Conservation (phyloP, 2,888 invertebrate species). For the Molanna angustata region DNA sequence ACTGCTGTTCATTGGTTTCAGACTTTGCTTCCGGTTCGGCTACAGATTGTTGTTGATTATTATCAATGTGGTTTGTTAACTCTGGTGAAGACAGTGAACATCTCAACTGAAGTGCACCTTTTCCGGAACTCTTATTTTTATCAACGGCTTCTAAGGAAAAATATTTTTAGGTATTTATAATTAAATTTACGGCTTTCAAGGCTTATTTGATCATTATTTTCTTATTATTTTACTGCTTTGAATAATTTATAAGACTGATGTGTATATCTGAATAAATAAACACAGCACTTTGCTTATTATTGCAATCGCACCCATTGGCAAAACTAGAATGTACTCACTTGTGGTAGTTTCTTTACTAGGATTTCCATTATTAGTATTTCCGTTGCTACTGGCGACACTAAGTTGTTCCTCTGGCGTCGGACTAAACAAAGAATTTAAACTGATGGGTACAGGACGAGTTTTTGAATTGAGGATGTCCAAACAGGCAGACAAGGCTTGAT, state of each 20-base stretch:
- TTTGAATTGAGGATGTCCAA: constrained; percentile 24
- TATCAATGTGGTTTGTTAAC: constrained; percentile 34
- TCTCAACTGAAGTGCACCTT: constrained; percentile 17
- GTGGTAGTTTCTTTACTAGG: constrained; percentile 13
- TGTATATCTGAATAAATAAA: too few species aligned
- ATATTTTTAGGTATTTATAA: too few species aligned
- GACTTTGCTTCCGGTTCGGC: constrained; percentile 17
- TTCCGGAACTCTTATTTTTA: too few species aligned
- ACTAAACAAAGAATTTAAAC: constrained; percentile 48
- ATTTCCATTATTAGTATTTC: constrained; percentile 15
- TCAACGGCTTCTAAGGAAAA: constrained; percentile 12
- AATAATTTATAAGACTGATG: too few species aligned
- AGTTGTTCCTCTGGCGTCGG: constrained; percentile 34
- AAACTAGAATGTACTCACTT: constrained; percentile 8
- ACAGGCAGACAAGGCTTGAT: constrained; percentile 20
- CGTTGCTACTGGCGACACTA: not conserved
- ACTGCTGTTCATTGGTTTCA: constrained; percentile 24
- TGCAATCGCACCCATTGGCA: too few species aligned
- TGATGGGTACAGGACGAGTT: constrained; percentile 38
- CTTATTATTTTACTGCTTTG: too few species aligned
- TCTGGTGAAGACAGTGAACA: constrained; percentile 30
- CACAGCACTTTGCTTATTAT: too few species aligned
- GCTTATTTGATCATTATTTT: too few species aligned
- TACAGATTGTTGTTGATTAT: constrained; percentile 1
- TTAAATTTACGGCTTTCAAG: not conserved